These are phyloP conservation scores for Marisa cornuarietis DNA, from an alignment of 1,140 invertebrate species.

Conservation along the genomic window DNA sequence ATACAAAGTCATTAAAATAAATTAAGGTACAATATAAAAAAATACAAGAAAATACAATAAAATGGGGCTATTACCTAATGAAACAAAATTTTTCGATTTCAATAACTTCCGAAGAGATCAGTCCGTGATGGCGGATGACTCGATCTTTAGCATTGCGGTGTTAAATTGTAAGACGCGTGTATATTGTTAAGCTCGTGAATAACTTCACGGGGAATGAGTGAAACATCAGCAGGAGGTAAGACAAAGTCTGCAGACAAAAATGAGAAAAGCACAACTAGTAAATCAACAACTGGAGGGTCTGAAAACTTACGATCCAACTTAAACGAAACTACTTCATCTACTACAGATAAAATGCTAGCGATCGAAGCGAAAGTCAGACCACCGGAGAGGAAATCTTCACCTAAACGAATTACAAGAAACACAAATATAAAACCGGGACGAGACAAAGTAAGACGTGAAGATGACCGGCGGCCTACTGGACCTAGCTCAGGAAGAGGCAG, in stretches of 20 bases:
- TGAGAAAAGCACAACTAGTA: conserved; percentile 15
- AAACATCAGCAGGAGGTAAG: conserved; percentile 23
- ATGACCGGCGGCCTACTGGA: conserved; percentile 10
- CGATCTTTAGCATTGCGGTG: conserved; percentile 6
- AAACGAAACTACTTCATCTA: conserved; percentile 19
- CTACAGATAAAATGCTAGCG: conserved; percentile 10
- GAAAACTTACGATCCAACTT: conserved; percentile 32
- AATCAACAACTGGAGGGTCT: conserved; percentile 12
- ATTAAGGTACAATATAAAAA: too few species aligned
- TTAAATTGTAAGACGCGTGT: conserved; percentile 16
- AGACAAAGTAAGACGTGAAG: conserved; percentile 15
- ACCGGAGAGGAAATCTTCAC: neutral
- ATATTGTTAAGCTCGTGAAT: conserved; percentile 7
- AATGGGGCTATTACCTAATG: too few species aligned
- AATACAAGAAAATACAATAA: too few species aligned
- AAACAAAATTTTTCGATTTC: too few species aligned
- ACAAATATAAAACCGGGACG: neutral
- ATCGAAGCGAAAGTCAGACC: conserved; percentile 18
- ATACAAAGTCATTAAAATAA: too few species aligned
- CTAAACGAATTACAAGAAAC: conserved; percentile 9
- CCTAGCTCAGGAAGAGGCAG: conserved; percentile 4
- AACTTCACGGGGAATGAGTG: conserved; percentile 26
- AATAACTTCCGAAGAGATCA: too few species aligned
- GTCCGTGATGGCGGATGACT: conserved; percentile 27
- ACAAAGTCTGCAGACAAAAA: conserved; percentile 23